Conservation (phyloP, 2,888 invertebrate genomes). For the Cerceris rybyensis region DNA sequence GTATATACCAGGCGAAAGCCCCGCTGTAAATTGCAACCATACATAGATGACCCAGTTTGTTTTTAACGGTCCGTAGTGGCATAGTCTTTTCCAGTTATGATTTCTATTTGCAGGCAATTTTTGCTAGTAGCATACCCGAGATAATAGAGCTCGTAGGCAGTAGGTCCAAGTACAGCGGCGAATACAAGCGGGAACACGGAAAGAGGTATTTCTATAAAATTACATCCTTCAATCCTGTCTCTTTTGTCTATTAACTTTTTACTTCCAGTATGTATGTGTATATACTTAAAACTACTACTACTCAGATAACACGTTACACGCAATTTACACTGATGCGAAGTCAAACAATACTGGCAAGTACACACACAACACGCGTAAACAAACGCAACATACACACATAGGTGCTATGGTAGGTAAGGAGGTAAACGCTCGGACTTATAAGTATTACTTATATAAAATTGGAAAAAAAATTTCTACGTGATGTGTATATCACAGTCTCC, state of each 20-base stretch:
- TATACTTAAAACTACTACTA: constrained; percentile 38
- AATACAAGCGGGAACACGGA: constrained; percentile 99
- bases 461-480: too few species aligned
- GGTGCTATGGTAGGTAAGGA: neutral
- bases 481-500: too few species aligned
- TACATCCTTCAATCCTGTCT: constrained; percentile 65
- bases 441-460: too few species aligned
- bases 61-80: constrained; percentile 64
- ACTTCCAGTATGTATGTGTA: constrained; percentile 55
- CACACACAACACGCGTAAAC: constrained; percentile 6
- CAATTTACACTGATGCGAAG: constrained; percentile 53
- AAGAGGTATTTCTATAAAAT: constrained; percentile 90
- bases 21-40: constrained; percentile 67
- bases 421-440: too few species aligned
- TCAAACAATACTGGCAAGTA: constrained; percentile 17
- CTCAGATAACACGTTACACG: constrained; percentile 15
- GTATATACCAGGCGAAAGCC: constrained; percentile 48
- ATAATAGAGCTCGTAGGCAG: constrained; percentile 99
- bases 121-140: constrained; percentile 99
- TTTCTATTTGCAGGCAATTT: constrained; percentile 97
- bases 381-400: neutral
- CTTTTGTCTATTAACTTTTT: constrained; percentile 59
- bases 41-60: constrained; percentile 67
- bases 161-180: constrained; percentile 99
- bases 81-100: constrained; percentile 72